Evolutionary conservation across 2,797 vertebrate genomes (phyloP), one percentile per base, ranked within the genome.

Genomic region (Anabacerthia variegaticeps): DNA sequence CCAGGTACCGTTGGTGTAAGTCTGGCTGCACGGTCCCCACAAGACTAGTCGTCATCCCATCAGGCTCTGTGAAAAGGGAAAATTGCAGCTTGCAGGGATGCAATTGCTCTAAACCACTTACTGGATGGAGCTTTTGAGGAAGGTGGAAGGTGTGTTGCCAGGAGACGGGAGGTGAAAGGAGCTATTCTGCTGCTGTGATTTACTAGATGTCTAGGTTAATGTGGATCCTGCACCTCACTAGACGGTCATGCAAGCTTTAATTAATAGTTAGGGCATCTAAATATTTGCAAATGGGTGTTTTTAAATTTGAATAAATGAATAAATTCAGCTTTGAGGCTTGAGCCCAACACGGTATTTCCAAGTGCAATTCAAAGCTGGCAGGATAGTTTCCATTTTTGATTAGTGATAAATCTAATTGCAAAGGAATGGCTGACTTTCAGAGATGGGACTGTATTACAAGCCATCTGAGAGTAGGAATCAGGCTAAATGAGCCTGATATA

Each of bases 401-500:
- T 94, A 91, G 85, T 8, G 18, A 92, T 79, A 94, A 85, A 96
- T 92, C 82, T 97, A 94, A 94, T 89, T 95, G 92, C 17, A 12
- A 92, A 96, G 74, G 66, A 93, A 83, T 34, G 56, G 80, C 92
- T 93, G 93, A 96, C 93, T 97, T 97, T 93, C 87, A 96, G 84
- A 95, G 61, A 39, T 12, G 16, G 51, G 46, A 95, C 88, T 96
- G 84, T 72, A 87, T 94, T 95, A 97, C 85, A 94, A 87, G 74
- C 56, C 88, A 88, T 81, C 67, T 92, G 93, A 96, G 92, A 24
- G 66, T 37, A 94, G 56, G 68, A 91, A 94, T 83, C n/a, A 20
- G 41, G 73, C 77, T 94, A 96, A 97, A 94, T 96, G 96, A 97
- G 87, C 81, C 96, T 88, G 89, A 91, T 92, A 92, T 80, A 97